Percentiles rank a stretch among this genome's conserved stretches.
phyloP scores from a whole-genome alignment of 2,797 vertebrate genomes.

The Ammospiza maritima region DNA sequence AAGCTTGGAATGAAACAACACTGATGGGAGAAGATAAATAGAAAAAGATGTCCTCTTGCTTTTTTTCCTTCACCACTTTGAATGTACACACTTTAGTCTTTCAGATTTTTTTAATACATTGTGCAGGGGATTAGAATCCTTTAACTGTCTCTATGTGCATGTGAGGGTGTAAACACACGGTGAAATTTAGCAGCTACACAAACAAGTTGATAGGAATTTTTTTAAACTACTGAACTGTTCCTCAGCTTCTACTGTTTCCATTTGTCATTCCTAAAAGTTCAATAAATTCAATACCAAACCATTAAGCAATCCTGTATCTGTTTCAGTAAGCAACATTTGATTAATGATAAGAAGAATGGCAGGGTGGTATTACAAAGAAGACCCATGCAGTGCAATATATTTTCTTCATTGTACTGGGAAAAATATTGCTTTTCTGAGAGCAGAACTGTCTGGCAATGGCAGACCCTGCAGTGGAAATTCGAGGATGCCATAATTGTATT shows the following conservation, averaged over 20 bases:
- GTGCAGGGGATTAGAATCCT: not conserved
- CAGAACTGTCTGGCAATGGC: not conserved
- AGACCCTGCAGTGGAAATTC: not conserved
- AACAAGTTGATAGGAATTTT: not conserved
- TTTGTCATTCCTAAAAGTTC: not conserved
- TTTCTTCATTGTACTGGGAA: not conserved
- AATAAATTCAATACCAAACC: not conserved
- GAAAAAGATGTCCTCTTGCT: not conserved
- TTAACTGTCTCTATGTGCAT: not conserved
- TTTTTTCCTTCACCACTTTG: not conserved
- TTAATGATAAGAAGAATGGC: not conserved
- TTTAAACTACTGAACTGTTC: not conserved
- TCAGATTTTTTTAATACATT: not conserved
- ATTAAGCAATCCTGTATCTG: not conserved
- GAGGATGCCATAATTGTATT: not conserved
- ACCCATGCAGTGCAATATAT: not conserved
- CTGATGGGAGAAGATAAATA: not conserved
- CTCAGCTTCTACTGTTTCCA: not conserved
- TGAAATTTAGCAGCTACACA: not conserved
- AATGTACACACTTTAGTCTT: not conserved
- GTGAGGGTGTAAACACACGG: rapidly evolving
- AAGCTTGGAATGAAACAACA: not conserved
- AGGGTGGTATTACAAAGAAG: not conserved
- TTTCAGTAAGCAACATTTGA: not conserved
- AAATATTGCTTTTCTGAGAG: not conserved